These are phyloP conservation scores for Onchidella celtica DNA, from an alignment of 2,888 invertebrate species.

Conservation along the genomic window DNA sequence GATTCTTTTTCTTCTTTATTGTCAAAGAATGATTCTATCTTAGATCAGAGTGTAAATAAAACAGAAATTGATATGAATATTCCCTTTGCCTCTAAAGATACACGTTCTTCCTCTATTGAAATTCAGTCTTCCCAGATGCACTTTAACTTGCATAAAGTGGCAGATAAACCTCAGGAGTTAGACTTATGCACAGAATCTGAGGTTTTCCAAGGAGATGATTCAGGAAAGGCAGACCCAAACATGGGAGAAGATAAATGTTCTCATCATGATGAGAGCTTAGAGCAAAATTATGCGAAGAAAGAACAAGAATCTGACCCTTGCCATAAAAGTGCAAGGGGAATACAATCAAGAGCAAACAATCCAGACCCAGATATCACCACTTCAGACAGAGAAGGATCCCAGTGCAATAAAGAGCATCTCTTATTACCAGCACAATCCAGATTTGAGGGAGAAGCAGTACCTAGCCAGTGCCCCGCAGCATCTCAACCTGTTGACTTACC, in stretches of 20 bases:
- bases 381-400: neutral
- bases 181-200: constrained; percentile 36
- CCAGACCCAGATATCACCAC: neutral
- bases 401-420: constrained; percentile 1
- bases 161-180: neutral
- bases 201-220: constrained; percentile 39
- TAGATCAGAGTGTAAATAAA: neutral
- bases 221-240: constrained; percentile 37
- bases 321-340: neutral
- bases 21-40: neutral
- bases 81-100: too few relatives aligned
- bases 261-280: neutral
- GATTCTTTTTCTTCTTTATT: neutral
- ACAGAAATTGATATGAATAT: neutral
- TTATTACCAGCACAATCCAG: neutral
- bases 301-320: neutral
- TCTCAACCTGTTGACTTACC: constrained; percentile 39
- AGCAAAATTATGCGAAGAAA: neutral
- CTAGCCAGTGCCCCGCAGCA: too few relatives aligned
- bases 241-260: constrained; percentile 14
- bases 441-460: neutral
- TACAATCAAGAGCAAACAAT: neutral
- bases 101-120: neutral
- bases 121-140: neutral
- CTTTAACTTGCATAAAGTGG: neutral